Evolutionary conservation across 2,797 vertebrate species (phyloP).

Genomic region (Antrozous pallidus): DNA sequence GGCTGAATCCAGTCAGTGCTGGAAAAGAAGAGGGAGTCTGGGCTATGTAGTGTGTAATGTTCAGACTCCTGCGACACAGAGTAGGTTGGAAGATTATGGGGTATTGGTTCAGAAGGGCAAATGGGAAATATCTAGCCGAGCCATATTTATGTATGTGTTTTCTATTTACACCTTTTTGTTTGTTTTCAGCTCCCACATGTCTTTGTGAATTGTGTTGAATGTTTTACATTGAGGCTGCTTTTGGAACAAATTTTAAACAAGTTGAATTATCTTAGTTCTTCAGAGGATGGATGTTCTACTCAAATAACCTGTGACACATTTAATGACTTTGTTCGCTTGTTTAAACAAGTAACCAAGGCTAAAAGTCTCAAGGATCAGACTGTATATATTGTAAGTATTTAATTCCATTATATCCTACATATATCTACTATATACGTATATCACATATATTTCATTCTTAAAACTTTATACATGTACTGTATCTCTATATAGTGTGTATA

Average conservation of each 20-base stretch:
- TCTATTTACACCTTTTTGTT: constrained; percentile 24
- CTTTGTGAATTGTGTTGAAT: constrained; percentile 93
- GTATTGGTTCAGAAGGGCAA: background rate
- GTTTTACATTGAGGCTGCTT: constrained; percentile 88
- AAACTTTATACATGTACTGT: background rate
- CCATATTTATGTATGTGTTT: background rate
- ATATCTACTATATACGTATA: background rate
- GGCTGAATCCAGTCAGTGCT: background rate
- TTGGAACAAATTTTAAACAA: constrained; percentile 91
- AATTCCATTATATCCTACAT: background rate
- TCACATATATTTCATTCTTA: background rate
- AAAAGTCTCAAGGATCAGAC: constrained; percentile 86
- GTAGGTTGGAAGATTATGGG: background rate
- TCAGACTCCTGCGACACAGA: background rate
- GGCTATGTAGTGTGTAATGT: background rate
- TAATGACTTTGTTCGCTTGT: constrained; percentile 93
- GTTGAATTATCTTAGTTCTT: constrained; percentile 83
- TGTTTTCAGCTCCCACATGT: constrained; percentile 89
- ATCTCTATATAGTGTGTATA: background rate
- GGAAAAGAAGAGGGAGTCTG: background rate
- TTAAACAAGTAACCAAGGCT: constrained; percentile 85
- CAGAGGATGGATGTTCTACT: constrained; percentile 75
- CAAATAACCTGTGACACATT: constrained; percentile 86
- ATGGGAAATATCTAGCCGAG: background rate
- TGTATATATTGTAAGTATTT: constrained; percentile 92